Percentiles rank a stretch among this genome's conserved stretches.
phyloP scores from a whole-genome alignment of 2,888 invertebrate species.

The Patella depressa region DNA sequence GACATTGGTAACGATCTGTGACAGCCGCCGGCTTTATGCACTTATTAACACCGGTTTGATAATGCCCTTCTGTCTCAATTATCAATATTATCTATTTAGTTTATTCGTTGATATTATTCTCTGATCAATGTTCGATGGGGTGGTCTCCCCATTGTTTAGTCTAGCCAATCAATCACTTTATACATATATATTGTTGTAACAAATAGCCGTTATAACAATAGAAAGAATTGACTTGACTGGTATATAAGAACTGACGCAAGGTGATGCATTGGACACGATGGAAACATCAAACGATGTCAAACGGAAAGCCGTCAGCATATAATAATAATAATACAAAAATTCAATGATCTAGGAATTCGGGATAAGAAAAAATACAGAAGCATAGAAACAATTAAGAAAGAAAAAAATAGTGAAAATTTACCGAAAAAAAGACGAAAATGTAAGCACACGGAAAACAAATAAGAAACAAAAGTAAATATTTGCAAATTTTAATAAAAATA shows the following conservation, averaged over 20 bases:
- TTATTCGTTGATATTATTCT: background rate
- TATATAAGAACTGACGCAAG: background rate
- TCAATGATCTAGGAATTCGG: background rate
- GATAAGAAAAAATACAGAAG: background rate
- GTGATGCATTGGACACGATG: background rate
- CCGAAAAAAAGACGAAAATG: too few species aligned
- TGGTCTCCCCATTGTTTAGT: background rate
- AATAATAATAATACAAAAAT: background rate
- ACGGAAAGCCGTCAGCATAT: background rate
- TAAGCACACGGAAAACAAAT: too few species aligned
- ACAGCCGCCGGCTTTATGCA: background rate
- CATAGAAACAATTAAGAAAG: too few species aligned
- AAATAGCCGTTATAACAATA: background rate
- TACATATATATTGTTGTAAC: background rate
- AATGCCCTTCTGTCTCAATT: background rate
- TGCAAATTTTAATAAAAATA: too few species aligned
- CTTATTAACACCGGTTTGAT: conserved; percentile 5
- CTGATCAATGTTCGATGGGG: conserved; percentile 4
- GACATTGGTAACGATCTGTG: background rate
- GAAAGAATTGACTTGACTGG: background rate
- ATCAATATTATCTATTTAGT: conserved; percentile 2
- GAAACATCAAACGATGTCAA: conserved; percentile 1
- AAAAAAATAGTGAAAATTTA: too few species aligned
- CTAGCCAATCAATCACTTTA: background rate
- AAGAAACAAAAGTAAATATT: too few species aligned